Conservation (phyloP, 2,113 vertebrate genomes). For the Epinephelus fuscoguttatus region DNA sequence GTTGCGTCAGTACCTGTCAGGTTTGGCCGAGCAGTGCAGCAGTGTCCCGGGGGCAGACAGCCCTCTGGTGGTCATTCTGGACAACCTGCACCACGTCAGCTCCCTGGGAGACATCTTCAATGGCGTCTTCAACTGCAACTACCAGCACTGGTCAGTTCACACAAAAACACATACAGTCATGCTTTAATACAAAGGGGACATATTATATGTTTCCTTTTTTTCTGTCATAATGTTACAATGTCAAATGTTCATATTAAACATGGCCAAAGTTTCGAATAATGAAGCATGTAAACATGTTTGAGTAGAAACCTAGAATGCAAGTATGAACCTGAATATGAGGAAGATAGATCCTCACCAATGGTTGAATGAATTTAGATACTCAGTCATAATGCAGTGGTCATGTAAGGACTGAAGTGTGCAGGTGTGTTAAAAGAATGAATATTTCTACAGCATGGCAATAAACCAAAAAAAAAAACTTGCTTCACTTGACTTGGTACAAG, state of each 20-base stretch:
- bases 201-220: too few relatives aligned
- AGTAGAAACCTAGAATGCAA: too few relatives aligned
- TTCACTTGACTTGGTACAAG: neutral
- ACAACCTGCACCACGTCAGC: slow-evolving; percentile 96
- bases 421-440: neutral
- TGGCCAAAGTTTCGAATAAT: too few relatives aligned
- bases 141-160: slow-evolving; percentile 90
- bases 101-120: slow-evolving; percentile 98
- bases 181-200: neutral
- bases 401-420: neutral
- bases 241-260: too few relatives aligned
- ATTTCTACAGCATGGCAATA: neutral
- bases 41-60: slow-evolving; percentile 87
- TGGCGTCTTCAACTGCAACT: slow-evolving; percentile 95
- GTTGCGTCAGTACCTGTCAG: slow-evolving; percentile 93
- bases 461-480: neutral
- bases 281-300: too few relatives aligned
- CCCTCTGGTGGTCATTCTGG: slow-evolving; percentile 95
- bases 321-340: too few relatives aligned
- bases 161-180: neutral
- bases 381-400: too few relatives aligned
- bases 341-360: too few relatives aligned
- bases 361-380: neutral
- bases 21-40: slow-evolving; percentile 94
- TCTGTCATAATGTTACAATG: too few relatives aligned